Base-by-base conservation (phyloP, 1,140 invertebrate genomes). In the Archegozetes longisetosus region DNA sequence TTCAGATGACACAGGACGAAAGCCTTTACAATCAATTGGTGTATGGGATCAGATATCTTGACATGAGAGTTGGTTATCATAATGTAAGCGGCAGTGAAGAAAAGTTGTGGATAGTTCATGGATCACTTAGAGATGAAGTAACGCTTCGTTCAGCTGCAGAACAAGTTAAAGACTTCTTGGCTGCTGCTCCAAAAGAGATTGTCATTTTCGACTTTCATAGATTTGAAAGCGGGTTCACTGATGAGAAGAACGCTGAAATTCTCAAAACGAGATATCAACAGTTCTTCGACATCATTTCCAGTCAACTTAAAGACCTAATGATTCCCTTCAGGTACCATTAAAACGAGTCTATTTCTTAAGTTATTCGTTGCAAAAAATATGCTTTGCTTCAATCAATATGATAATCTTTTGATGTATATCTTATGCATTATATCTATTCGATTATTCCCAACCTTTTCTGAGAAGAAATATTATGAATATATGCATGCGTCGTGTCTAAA, bases 261-360 rank as follows among this genome's bases (percentile, higher is more conserved):
- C 64, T 74, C n/a, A 78, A 80, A 65, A 71, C 2, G 64, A 76
- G 57, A 63, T 81, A 14, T 71, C 78, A 4, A 66, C 67, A 24
- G 74, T 73, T 54, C 64, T 81, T n/a, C 66, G 74, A 20, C 61
- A 71, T n/a, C 69, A 23, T 58, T 29, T 3, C 9, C 25, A 6
- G 50, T 20, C n/a, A 58, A n/a, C 29, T 58, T 40, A 70, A 70
- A 0, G 70, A 74, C n/a, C 71, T 75, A 24, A 69, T 76, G 51
- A 68, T 74, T 3, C 72, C 74, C 58, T 71, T 62, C 71, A 12
- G 73, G 70, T 2, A 74, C 63, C 67, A 1, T 71, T 70, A 2
- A 12, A 23, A 24, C 12, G 9, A 24, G 3, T 25, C 22, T 12
- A 55, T 23, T 55, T 25, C 20, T n/a, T 27, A 24, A 27, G 12